Evolutionary conservation across 2,797 vertebrate species (phyloP).

Genomic region (Gastrophryne carolinensis): DNA sequence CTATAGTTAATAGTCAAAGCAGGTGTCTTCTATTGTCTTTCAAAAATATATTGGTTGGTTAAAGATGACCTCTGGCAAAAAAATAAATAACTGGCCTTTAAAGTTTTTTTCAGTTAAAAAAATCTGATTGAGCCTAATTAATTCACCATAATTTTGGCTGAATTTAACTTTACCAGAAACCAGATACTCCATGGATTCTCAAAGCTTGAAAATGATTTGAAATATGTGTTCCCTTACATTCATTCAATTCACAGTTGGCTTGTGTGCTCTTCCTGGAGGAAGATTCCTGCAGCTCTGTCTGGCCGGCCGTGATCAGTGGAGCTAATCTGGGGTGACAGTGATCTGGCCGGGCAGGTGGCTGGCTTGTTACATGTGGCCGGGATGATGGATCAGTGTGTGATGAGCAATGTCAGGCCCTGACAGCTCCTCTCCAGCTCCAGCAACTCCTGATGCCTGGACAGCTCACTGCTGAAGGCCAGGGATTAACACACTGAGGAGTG

Average conservation of each 20-base stretch:
- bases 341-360: slow-evolving; percentile 77
- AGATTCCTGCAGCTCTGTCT: background rate
- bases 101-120: too few relatives aligned
- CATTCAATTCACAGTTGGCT: background rate
- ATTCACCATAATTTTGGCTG: too few relatives aligned
- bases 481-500: background rate
- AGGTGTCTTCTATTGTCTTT: too few relatives aligned
- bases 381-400: slow-evolving; percentile 66
- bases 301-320: background rate
- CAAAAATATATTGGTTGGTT: too few relatives aligned
- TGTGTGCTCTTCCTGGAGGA: background rate
- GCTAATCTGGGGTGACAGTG: slow-evolving; percentile 64
- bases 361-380: slow-evolving; percentile 69
- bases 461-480: background rate
- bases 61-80: too few relatives aligned
- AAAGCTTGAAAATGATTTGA: too few relatives aligned
- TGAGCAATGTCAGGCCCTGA: slow-evolving; percentile 16
- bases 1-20: too few relatives aligned
- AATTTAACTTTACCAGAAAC: too few relatives aligned
- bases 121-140: too few relatives aligned
- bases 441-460: background rate
- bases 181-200: too few relatives aligned
- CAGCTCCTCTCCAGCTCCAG: background rate
- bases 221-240: too few relatives aligned
- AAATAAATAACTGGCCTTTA: too few relatives aligned